Percentiles rank a stretch among this genome's conserved stretches.
These are phyloP conservation scores for Barypeithes pellucidus DNA, from an alignment of 2,888 invertebrate genomes.

Conservation along the genomic window DNA sequence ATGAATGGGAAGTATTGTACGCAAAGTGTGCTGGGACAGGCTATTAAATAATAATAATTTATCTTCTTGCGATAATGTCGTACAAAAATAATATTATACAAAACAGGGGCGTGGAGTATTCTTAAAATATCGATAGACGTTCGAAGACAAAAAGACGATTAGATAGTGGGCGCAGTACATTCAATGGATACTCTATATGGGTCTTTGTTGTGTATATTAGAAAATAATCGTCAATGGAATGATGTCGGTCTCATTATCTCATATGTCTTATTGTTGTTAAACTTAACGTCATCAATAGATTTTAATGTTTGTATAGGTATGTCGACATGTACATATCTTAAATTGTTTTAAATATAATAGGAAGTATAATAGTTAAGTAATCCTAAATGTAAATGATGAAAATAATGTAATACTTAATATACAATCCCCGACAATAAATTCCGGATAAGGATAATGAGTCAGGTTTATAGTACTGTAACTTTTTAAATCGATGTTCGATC, in stretches of 20 bases:
- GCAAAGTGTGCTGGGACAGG: conserved; percentile 9
- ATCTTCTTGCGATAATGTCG: conserved; percentile 31
- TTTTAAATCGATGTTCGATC: too few species aligned
- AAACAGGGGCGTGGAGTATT: conserved; percentile 34
- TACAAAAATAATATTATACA: conserved; percentile 20
- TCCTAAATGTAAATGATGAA: too few species aligned
- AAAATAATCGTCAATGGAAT: background rate
- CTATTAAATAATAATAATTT: conserved; percentile 33
- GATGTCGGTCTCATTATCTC: background rate
- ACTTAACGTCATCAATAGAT: background rate
- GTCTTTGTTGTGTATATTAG: conserved; percentile 3
- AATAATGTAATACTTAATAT: too few species aligned
- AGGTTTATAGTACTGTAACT: too few species aligned
- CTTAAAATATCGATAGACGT: conserved; percentile 11
- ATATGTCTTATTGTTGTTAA: background rate
- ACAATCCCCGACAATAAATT: too few species aligned
- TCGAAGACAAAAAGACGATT: conserved; percentile 21
- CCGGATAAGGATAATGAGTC: too few species aligned
- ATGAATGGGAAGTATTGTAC: conserved; percentile 26
- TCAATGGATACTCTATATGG: background rate
- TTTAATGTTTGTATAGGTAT: background rate
- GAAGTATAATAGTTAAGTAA: too few species aligned
- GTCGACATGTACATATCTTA: background rate
- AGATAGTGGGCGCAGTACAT: conserved; percentile 18
- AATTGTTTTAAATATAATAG: too few species aligned